phyloP scores from a whole-genome alignment of 2,797 vertebrate genomes.

The Poecilia gillii region DNA sequence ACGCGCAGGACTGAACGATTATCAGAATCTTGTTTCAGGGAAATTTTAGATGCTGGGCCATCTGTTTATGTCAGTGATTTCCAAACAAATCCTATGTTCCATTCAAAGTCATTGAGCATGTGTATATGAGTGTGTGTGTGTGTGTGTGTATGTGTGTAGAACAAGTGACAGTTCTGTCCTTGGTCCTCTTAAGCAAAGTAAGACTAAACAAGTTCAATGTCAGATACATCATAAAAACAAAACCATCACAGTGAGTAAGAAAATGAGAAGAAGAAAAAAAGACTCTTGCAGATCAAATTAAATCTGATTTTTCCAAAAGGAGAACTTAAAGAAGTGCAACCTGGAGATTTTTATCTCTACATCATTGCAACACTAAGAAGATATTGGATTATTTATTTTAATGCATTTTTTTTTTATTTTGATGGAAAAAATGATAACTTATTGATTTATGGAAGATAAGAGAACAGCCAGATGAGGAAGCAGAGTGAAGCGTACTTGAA shows the following conservation, averaged over 20 bases:
- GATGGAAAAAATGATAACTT: background rate
- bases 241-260: background rate
- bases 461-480: background rate
- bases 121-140: background rate
- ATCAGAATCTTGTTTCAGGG: background rate
- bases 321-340: background rate
- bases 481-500: background rate
- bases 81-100: slow-evolving; percentile 11
- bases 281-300: background rate
- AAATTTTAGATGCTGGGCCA: background rate
- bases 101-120: background rate
- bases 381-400: background rate
- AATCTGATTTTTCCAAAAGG: background rate
- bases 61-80: slow-evolving; percentile 23
- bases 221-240: background rate
- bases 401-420: background rate
- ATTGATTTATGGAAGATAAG: background rate
- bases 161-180: slow-evolving; percentile 1
- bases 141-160: background rate
- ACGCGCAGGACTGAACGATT: background rate
- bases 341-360: background rate
- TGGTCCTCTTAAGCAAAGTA: background rate
- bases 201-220: background rate
- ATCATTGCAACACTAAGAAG: background rate
- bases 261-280: background rate